Evolutionary conservation across 2,113 vertebrate genomes (phyloP).

Genomic region (Podocnemis expansa): DNA sequence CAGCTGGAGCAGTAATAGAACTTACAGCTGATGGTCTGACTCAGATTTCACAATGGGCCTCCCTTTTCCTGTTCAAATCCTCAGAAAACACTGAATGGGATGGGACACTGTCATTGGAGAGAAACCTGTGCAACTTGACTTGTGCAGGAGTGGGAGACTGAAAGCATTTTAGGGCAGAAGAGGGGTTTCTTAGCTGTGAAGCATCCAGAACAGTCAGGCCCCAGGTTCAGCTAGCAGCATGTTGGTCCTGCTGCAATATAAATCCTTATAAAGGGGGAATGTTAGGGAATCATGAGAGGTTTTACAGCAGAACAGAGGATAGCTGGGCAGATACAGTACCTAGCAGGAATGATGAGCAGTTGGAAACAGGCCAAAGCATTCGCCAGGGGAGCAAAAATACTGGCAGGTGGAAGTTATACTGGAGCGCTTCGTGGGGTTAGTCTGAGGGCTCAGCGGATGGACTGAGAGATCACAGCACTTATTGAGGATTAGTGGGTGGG

Average conservation of each 20-base stretch:
- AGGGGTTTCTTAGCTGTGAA: background rate
- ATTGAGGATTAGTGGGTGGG: background rate
- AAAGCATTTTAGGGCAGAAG: background rate
- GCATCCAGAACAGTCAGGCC: background rate
- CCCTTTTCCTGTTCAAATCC: background rate
- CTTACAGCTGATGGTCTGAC: background rate
- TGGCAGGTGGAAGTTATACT: background rate
- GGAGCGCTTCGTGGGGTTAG: background rate
- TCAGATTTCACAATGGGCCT: background rate
- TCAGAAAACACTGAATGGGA: background rate
- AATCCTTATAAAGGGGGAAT: background rate
- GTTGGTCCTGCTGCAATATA: fast-evolving
- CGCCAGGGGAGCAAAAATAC: background rate
- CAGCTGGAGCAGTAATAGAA: background rate
- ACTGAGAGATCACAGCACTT: background rate
- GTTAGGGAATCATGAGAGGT: fast-evolving
- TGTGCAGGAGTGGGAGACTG: background rate
- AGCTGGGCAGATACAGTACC: fast-evolving
- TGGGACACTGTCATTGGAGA: background rate
- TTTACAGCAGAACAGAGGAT: background rate
- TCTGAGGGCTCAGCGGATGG: background rate
- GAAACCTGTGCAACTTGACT: background rate
- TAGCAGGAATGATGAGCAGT: background rate
- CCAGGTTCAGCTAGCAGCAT: background rate
- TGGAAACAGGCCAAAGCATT: background rate